Conservation (phyloP, 2,113 vertebrate genomes). For the Peromyscus maniculatus region DNA sequence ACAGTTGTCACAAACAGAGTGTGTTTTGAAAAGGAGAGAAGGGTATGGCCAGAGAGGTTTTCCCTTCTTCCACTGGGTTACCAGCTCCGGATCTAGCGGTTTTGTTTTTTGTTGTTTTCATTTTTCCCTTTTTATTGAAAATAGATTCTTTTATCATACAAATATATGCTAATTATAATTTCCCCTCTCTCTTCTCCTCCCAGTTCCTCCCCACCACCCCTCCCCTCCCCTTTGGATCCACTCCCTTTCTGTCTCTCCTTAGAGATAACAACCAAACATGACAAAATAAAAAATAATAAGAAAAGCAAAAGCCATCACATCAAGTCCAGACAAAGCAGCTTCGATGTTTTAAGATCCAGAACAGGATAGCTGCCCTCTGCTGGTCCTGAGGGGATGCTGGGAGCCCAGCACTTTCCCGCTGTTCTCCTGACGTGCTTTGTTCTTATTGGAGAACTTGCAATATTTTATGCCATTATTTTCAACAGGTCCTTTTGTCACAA, state of each 20-base stretch:
- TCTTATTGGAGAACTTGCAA: neutral
- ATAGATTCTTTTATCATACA: neutral
- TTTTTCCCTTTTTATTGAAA: neutral
- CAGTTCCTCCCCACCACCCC: rapidly evolving
- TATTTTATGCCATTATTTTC: neutral
- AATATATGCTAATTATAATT: neutral
- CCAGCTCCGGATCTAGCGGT: neutral
- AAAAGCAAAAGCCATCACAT: neutral
- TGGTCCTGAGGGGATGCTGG: neutral
- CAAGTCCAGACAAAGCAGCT: neutral
- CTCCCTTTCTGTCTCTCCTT: neutral
- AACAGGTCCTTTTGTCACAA: neutral
- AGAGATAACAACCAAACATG: neutral
- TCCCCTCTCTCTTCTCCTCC: neutral
- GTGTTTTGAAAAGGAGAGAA: neutral
- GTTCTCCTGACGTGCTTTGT: neutral
- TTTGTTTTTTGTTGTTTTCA: neutral
- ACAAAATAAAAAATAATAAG: neutral
- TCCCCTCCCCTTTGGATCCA: neutral
- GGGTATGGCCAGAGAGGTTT: neutral
- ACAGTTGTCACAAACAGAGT: neutral
- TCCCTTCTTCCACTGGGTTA: neutral
- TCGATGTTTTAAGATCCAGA: neutral
- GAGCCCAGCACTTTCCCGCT: neutral
- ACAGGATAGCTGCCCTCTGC: neutral